Conservation (phyloP, 1,140 invertebrate genomes). For the Hylaeus anthracinus region DNA sequence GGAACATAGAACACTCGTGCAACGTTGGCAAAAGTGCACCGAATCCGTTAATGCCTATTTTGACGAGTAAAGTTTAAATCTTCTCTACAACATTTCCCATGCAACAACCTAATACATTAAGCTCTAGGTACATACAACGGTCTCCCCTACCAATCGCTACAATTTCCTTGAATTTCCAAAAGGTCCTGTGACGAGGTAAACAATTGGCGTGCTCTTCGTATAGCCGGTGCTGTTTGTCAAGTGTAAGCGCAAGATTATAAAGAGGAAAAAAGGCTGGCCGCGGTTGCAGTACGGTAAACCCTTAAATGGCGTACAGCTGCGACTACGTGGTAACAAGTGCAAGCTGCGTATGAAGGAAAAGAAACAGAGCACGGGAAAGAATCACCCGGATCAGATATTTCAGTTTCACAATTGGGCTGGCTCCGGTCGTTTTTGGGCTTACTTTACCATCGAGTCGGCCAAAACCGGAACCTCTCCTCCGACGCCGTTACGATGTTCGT, state of each 20-base stretch:
- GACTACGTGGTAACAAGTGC: constrained; percentile 17
- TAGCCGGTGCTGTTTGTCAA: constrained; percentile 56
- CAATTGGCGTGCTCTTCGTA: constrained; percentile 6
- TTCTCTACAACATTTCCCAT: no score
- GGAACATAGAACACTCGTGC: no score
- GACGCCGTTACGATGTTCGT: background rate
- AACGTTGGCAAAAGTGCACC: no score
- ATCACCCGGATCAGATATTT: constrained; percentile 69
- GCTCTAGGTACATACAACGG: no score
- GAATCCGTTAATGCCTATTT: no score
- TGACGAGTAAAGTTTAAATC: no score
- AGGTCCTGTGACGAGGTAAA: background rate
- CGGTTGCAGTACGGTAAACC: constrained; percentile 17
- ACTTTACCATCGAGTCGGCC: constrained; percentile 30
- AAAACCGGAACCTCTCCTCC: constrained; percentile 41
- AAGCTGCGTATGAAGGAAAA: constrained; percentile 38
- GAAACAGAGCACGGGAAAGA: constrained; percentile 61
- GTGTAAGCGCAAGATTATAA: constrained; percentile 42
- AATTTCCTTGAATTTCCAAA: no score
- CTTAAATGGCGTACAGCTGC: constrained; percentile 50
- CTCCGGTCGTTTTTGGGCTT: constrained; percentile 64
- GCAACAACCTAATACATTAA: no score
- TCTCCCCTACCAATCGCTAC: no score
- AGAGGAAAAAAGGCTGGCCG: constrained; percentile 26
- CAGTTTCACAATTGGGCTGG: constrained; percentile 50